Evolutionary conservation across 2,113 vertebrate genomes (phyloP), one percentile per base, ranked within the genome.

Genomic region (Tiliqua scincoides): DNA sequence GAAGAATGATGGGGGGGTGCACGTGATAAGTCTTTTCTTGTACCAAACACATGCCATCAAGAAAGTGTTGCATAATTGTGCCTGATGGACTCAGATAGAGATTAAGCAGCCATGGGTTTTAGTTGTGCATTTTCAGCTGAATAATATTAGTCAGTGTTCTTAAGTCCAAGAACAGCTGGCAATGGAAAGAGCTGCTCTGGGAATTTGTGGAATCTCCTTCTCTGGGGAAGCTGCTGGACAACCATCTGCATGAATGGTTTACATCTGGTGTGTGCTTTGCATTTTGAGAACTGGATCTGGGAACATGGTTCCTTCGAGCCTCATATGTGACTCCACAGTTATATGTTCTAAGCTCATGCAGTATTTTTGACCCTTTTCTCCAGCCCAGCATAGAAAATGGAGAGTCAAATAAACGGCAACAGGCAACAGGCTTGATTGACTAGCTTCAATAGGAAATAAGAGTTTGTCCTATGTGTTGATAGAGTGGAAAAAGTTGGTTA

Each of bases 181-280:
- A 77, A 35, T 67, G 27, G 68, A 57, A 85, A 11, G n/a, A 30
- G 23, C 77, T 68, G 23, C 48, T 40, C 57, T 78, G 43, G 76
- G 61, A 77, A 76, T 84, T 84, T 63, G 59, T 84, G 70, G 82
- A 63, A 84, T 74, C 82, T 83, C 18, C 30, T 62, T 73, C 70
- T 74, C 71, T 17, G 27, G 71, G 37, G 72, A 70, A 74, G 23
- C 59, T 75, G 23, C 59, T 75, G 40, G 82, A 75, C 71, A 75
- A 74, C 27, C 57, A 43, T 84, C 71, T 74, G 59, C 37, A 63
- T 48, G 59, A 62, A 83, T 63, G 25, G 11, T 74, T 74, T 75
- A 63, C 59, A 63, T 84, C 82, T 84, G 71, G 59, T 25, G 7
- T 63, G 72, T 48, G 37, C 5, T 48, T 84, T 84, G 48, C 40